A percentile compares a stretch with the other conserved stretches of the same genome.
Conservation (phyloP, 1,140 invertebrate species). For the Reticulitermes speratus region DNA sequence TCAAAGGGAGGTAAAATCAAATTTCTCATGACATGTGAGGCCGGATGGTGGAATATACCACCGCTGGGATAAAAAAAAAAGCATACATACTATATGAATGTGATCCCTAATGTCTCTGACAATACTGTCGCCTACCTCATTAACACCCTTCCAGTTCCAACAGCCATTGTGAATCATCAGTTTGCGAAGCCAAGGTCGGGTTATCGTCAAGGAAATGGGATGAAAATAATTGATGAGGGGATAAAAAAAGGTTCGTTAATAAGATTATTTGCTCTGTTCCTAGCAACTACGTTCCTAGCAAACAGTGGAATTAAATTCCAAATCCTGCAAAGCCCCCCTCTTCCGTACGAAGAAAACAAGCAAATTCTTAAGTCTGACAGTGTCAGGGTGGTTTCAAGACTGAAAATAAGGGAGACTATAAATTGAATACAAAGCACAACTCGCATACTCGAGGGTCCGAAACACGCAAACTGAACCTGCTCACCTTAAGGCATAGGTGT, state of each 20-base stretch:
- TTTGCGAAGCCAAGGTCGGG: neutral
- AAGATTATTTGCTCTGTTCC: neutral
- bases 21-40: neutral
- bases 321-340: neutral
- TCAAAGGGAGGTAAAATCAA: constrained; percentile 2
- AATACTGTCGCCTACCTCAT: constrained; percentile 5
- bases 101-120: neutral
- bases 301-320: neutral
- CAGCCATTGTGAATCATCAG: neutral
- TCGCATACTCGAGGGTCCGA: too few species aligned
- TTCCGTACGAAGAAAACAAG: neutral
- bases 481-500: too few species aligned
- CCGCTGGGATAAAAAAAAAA: neutral
- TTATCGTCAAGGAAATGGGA: constrained; percentile 7
- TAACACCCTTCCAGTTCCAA: neutral
- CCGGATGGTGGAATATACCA: neutral
- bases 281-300: neutral
- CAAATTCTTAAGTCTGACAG: neutral
- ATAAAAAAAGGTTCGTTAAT: neutral
- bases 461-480: too few species aligned
- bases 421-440: too few species aligned
- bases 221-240: neutral
- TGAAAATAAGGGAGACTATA: neutral
- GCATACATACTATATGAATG: neutral
- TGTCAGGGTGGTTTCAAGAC: neutral